Conservation (phyloP, 2,113 vertebrate species). For the Oophaga pumilio region DNA sequence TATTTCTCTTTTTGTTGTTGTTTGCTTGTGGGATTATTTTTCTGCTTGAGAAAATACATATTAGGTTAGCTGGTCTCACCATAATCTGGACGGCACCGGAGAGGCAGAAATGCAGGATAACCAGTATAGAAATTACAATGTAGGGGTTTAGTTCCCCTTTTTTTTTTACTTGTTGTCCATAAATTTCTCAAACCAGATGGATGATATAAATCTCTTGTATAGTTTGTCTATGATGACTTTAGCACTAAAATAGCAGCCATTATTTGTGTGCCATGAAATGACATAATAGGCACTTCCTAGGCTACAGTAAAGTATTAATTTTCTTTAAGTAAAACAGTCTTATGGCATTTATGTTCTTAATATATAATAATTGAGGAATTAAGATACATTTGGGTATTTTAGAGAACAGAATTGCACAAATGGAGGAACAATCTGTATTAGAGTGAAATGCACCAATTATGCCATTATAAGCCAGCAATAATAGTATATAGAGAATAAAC, state of each 20-base stretch:
- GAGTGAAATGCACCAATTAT: too few species aligned
- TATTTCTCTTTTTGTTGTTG: not conserved
- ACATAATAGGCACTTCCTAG: not conserved
- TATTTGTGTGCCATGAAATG: not conserved
- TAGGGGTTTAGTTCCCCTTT: not conserved
- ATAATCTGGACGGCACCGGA: not conserved
- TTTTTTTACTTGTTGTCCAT: not conserved
- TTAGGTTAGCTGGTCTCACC: not conserved
- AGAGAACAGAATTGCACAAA: not conserved
- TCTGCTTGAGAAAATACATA: not conserved
- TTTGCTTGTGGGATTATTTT: conserved; percentile 3
- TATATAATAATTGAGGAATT: too few species aligned
- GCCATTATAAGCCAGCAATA: not conserved
- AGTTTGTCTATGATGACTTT: not conserved
- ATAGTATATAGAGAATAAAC: not conserved
- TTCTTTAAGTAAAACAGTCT: not conserved
- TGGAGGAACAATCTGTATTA: not conserved
- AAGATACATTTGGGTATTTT: not conserved
- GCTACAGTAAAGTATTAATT: not conserved
- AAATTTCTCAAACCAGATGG: not conserved
- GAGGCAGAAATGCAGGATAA: not conserved
- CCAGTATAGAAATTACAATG: not conserved
- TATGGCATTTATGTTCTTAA: not conserved
- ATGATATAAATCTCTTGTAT: not conserved
- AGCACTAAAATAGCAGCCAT: not conserved